phyloP scores from a whole-genome alignment of 2,888 invertebrate species.

The Athrips mouffetella region DNA sequence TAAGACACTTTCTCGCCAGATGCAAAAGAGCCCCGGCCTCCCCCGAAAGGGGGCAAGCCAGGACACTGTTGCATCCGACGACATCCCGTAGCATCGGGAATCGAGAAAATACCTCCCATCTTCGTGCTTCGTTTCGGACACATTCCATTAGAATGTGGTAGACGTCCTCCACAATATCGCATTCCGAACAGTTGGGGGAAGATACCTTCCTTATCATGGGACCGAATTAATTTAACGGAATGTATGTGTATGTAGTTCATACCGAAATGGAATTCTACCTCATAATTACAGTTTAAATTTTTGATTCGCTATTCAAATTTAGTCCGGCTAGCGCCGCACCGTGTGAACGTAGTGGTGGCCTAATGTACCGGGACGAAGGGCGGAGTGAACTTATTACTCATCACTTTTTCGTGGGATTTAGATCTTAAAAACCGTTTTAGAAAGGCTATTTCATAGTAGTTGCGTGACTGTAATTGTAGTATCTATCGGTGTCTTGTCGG shows the following conservation, averaged over 20 bases:
- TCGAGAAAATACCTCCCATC: too few species aligned
- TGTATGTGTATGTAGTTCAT: neutral
- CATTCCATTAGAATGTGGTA: too few species aligned
- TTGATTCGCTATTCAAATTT: conserved; percentile 9
- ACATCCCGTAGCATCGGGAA: too few species aligned
- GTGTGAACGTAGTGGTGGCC: neutral
- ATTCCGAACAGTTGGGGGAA: too few species aligned
- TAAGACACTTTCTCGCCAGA: too few species aligned
- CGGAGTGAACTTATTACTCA: conserved; percentile 14
- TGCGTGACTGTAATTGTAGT: conserved; percentile 64
- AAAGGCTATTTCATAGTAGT: conserved; percentile 37
- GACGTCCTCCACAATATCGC: too few species aligned
- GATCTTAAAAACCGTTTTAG: conserved; percentile 34
- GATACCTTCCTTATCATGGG: too few species aligned
- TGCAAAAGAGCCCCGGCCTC: too few species aligned
- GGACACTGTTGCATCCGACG: too few species aligned
- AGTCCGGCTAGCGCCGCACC: neutral
- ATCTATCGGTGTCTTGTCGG: conserved; percentile 56
- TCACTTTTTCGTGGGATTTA: conserved; percentile 25
- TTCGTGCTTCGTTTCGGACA: too few species aligned
- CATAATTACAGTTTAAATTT: conserved; percentile 4
- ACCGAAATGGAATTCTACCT: neutral
- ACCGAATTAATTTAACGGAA: neutral
- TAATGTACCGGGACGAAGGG: conserved; percentile 1
- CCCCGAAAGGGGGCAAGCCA: too few species aligned